A percentile compares a stretch with the other conserved stretches of the same genome.
phyloP scores from a whole-genome alignment of 64 coral and sea anemone species.

The Stylophora pistillata region DNA sequence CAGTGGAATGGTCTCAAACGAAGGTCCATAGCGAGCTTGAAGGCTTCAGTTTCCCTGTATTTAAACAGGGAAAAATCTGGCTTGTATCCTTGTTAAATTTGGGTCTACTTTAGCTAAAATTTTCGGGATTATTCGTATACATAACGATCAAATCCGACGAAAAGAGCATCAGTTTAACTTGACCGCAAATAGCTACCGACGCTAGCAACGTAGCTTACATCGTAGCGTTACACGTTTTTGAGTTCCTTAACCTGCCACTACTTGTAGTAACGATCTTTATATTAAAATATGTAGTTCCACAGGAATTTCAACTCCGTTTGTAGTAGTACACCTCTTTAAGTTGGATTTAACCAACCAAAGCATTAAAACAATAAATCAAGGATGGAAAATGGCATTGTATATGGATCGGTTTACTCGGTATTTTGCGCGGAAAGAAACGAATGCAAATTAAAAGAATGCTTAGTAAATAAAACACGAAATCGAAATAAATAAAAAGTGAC shows the following conservation, averaged over 20 bases:
- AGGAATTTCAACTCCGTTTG: too few relatives aligned
- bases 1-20: too few relatives aligned
- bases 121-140: conserved; percentile 46
- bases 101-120: conserved; percentile 41
- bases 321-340: too few relatives aligned
- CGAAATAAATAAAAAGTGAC: neutral
- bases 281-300: too few relatives aligned
- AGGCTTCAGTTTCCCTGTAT: too few relatives aligned
- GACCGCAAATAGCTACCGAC: conserved; percentile 4
- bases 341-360: too few relatives aligned
- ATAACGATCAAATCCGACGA: conserved; percentile 52
- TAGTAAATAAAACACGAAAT: neutral
- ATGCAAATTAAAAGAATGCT: neutral
- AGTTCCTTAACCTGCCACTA: conserved; percentile 66
- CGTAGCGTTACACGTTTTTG: conserved; percentile 69
- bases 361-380: too few relatives aligned
- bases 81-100: conserved; percentile 35
- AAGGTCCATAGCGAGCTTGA: too few relatives aligned
- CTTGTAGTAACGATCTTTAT: conserved; percentile 62
- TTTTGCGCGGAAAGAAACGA: neutral
- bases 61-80: too few relatives aligned
- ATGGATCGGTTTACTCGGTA: too few relatives aligned
- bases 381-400: too few relatives aligned
- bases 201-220: conserved; percentile 67
- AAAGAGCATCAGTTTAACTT: conserved; percentile 35